Base-by-base conservation (phyloP, 2,888 invertebrate genomes). In the Ormia ochracea region DNA sequence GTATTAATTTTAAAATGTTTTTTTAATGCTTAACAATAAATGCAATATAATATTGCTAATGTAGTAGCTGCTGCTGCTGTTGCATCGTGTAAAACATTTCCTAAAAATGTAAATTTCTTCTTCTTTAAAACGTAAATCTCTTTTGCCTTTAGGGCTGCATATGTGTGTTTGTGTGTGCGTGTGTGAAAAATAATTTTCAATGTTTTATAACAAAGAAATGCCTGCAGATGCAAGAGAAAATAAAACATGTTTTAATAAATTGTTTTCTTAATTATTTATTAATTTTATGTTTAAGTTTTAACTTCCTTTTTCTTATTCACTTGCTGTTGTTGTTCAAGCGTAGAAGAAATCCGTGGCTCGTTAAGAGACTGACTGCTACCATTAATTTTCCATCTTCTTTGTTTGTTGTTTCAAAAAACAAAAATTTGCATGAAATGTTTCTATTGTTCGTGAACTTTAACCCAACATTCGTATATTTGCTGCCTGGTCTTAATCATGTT, bases 391-490 rank as follows among this genome's bases (percentile, higher is more conserved):
- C 12, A 6, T 41, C 12, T 59, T 38, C 17, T 43, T 70, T 73
- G 41, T 54, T 45, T 73, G 54, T 23, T 28, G 33, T 21, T 56
- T 36, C 28, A 21, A 12, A 17, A 33, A 19, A 36, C 3, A 21
- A 6, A 48, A 38, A 56, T 48, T 58, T 74, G 65, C 65, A 58
- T 74, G 56, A 65, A 74, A 65, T 48, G 26, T 65, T 65, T 65
- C 38, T 31, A 56, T 74, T 74, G 65, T 74, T 74, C 48, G 56
- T 74, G 65, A 74, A 74, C 73, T 56, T 74, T 65, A 74, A 74
- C 73, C 73, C 56, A 45, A 14, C 36, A 48, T 31, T 56, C 45
- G 38, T 41, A 65, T 26, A 50, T 56, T 63, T 41, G 7, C 26
- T 36, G 5, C 19, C 5, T 58, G 17, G 14, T 17, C 17, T 41